Base-by-base conservation (phyloP, 2,888 invertebrate genomes). In the Amorpha juglandis region DNA sequence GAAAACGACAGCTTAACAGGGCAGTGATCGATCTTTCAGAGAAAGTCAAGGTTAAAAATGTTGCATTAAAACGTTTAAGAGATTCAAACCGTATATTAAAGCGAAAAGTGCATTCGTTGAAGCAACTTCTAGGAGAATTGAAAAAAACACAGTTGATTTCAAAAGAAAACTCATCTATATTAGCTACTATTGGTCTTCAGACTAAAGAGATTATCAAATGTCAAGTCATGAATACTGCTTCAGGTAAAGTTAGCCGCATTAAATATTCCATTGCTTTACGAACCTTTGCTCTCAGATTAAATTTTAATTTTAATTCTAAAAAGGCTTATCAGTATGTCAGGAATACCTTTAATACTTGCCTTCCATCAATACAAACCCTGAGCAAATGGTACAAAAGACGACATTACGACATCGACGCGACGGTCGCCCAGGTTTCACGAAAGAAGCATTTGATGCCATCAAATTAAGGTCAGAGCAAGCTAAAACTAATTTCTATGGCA, bases 251-350 rank as follows among this genome's bases (percentile, higher is more conserved):
- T n/a, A n/a, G n/a, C n/a, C n/a, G n/a, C n/a, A n/a, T n/a, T n/a
- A n/a, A n/a, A n/a, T n/a, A n/a, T n/a, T n/a, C n/a, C n/a, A n/a
- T n/a, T n/a, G n/a, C n/a, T n/a, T n/a, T 48, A 9, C n/a, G 42
- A 33, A 21, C 48, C 16, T 33, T 62, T 67, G 64, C 53, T 12
- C 21, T 53, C 12, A 21, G 21, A 9, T 53, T 53, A 8, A 53
- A 53, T 53, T 53, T 53, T 63, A 68, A 68, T 63, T 70, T n/a
- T n/a, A n/a, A n/a, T n/a, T n/a, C 68, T 0, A 58, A 66, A 14
- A 69, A 69, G 48, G 67, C 68, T 6, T 69, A 70, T 35, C 51
- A 62, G 8, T 68, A 70, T 38, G 70, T 68, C 6, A 51, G 66
- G 19, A 66, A 67, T n/a, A 68, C 66, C 12, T 70, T 70, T 50